These are phyloP conservation scores for Kryptopterus vitreolus DNA, from an alignment of 2,797 vertebrate genomes.

Conservation along the genomic window DNA sequence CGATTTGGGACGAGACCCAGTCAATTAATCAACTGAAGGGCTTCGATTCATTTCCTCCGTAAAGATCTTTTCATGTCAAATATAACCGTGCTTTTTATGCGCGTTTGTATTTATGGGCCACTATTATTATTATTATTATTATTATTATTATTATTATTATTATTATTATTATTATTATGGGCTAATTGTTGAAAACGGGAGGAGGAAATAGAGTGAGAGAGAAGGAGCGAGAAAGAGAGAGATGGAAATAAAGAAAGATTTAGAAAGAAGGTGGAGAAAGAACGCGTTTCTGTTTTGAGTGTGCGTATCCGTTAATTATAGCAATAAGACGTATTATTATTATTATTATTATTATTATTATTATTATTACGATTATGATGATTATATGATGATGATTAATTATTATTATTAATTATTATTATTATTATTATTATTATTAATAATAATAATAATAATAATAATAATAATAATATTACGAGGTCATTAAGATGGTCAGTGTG, in stretches of 20 bases:
- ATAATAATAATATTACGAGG: not conserved
- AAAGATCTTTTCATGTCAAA: not conserved
- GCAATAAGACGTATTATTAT: not conserved
- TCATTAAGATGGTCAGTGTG: too few species aligned
- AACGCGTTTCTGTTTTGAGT: not conserved
- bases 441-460: not conserved
- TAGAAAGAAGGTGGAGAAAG: too few species aligned
- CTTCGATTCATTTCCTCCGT: not conserved
- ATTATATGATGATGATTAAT: not conserved
- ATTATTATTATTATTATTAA: not conserved
- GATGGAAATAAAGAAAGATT: not conserved
- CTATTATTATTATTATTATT: too few species aligned
- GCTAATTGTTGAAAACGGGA: too few species aligned
- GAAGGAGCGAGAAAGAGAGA: not conserved
- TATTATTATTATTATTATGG: too few species aligned
- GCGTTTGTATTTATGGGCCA: too few species aligned
- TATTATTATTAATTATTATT: not conserved
- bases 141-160: too few species aligned
- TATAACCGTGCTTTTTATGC: not conserved
- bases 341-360: not conserved
- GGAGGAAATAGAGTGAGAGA: not conserved
- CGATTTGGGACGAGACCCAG: not conserved
- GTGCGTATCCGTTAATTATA: not conserved
- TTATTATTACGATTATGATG: slow-evolving; percentile 16
- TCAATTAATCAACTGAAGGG: not conserved